phyloP scores from a whole-genome alignment of 2,113 vertebrate genomes.

The Prionailurus viverrinus region DNA sequence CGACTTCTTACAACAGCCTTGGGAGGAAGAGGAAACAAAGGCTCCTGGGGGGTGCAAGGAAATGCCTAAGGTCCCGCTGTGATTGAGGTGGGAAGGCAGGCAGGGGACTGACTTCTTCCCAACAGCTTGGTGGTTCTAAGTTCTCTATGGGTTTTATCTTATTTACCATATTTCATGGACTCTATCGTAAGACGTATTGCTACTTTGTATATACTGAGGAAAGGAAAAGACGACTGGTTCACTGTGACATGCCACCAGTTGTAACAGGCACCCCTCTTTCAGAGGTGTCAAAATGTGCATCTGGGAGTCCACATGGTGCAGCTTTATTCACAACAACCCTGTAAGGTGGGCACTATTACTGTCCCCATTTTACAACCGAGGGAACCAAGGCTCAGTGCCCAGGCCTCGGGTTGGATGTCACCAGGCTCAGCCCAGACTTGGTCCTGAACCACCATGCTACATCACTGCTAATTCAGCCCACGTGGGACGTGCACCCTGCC shows the following conservation, averaged over 20 bases:
- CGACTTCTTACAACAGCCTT: neutral
- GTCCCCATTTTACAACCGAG: neutral
- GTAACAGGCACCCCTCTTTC: neutral
- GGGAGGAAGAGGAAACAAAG: neutral
- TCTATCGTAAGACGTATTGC: neutral
- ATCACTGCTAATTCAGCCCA: neutral
- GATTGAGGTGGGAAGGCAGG: neutral
- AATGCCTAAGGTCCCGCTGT: neutral
- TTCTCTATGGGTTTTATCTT: neutral
- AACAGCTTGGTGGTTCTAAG: neutral
- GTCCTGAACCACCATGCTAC: neutral
- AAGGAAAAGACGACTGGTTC: neutral
- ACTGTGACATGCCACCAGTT: rapidly evolving
- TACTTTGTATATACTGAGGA: neutral
- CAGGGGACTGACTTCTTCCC: neutral
- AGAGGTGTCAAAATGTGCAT: neutral
- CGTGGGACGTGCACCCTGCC: rapidly evolving
- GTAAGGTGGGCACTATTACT: neutral
- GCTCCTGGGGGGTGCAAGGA: neutral
- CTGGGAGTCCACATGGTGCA: neutral
- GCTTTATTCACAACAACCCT: neutral
- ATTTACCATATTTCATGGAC: neutral
- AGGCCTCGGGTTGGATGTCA: neutral
- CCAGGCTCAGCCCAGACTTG: neutral
- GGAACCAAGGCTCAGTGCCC: neutral